These are phyloP conservation scores for Drosophila nigromelanica DNA, from an alignment of 1,140 invertebrate species.

Conservation along the genomic window DNA sequence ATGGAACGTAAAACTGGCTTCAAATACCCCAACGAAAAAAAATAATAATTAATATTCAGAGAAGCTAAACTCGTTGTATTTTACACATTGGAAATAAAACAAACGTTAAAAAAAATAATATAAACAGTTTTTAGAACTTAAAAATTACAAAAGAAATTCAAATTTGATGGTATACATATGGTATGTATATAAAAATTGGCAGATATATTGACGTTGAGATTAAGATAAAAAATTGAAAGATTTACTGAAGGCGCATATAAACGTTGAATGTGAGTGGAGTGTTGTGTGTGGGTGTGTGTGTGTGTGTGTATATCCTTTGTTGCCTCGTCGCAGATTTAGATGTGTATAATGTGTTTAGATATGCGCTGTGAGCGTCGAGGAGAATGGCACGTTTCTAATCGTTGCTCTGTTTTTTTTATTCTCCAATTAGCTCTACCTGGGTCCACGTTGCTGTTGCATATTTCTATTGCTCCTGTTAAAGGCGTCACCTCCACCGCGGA, in stretches of 20 bases:
- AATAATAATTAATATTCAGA: not conserved
- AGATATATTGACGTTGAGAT: not conserved
- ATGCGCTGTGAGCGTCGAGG: not conserved
- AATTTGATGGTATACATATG: not conserved
- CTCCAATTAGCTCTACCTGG: conserved; percentile 29
- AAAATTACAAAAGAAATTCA: not conserved
- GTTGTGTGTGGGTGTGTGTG: not conserved
- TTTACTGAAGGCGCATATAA: not conserved
- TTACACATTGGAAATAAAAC: not conserved
- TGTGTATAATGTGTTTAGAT: not conserved
- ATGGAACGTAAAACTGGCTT: not conserved
- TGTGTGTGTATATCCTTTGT: conserved; percentile 11
- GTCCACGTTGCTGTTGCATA: conserved; percentile 43
- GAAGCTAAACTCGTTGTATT: conserved; percentile 5
- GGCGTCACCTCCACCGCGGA: conserved; percentile 15
- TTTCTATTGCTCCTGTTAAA: conserved; percentile 51
- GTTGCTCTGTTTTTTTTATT: not conserved
- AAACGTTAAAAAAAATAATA: not conserved
- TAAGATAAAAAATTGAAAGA: not conserved
- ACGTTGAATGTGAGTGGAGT: not conserved
- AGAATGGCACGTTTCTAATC: conserved; percentile 6
- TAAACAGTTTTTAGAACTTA: not conserved
- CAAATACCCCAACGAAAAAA: not conserved
- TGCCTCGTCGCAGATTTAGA: conserved; percentile 10
- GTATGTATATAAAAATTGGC: not conserved